Base-by-base conservation (phyloP, 35 echinoderm and acorn worm species). In the Ophioderma brevispina region DNA sequence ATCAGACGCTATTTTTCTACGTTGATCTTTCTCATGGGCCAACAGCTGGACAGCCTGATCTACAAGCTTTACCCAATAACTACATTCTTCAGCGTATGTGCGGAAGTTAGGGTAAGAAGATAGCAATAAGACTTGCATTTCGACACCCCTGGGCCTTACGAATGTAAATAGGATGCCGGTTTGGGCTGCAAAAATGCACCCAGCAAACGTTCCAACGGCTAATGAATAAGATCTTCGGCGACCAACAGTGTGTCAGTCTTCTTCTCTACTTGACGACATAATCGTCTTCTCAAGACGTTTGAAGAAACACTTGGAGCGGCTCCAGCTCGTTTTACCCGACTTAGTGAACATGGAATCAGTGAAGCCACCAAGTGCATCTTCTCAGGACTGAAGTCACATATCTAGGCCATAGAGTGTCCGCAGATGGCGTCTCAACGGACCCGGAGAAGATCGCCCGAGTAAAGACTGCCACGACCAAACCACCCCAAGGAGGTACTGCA, bases 141-240 rank as follows among this genome's bases (percentile, higher is more conserved):
- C 86, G 13, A 90, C 87, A 0, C 92, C 92, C 13, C 39, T 89
- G 39, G 92, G 92, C 0, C 80, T 94, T 94, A 35, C 34, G 92
- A 94, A 39, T 86, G 70, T 37, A 85, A 56, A 56, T 13, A n/a
- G 79, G 0, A 84, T 94, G 92, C 92, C 86, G 4, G n/a, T 85
- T 89, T 84, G 86, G 92, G 1, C 43, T 94, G 4, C 89, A 77
- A 0, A 90, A 86, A n/a, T 81, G 88, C 81, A n/a, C 17, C 87
- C 87, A 3, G 81, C 82, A 18, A 90, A 82, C 10, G n/a, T 94
- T 94, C 32, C 91, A 88, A 37, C 3, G 41, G 75, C 41, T 46
- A 8, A 46, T 46, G 41, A 46, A 46, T 17, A 46, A 17, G 41
- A 46, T 46, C 41, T 46, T 46, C 5, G 41, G 41, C 4, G 41